A percentile compares a stretch with the other conserved stretches of the same genome.
Conservation (phyloP, 1,140 invertebrate species). For the Drosophila pallidifrons region DNA sequence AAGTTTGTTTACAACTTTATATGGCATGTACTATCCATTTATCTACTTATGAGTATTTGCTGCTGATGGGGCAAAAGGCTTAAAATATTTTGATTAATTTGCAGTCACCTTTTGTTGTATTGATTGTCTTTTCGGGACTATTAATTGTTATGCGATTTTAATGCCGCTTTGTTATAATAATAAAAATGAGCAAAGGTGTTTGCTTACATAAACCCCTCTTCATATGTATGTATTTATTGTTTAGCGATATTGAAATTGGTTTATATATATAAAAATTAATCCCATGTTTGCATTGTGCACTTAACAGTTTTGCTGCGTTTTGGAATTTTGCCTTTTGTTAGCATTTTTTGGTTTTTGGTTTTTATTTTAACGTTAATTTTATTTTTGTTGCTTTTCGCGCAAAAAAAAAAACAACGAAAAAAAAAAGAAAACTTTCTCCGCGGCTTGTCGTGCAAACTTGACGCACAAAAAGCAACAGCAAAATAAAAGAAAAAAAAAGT, state of each 20-base stretch:
- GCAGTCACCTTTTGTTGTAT: conserved; percentile 46
- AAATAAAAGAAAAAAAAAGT: conserved; percentile 26
- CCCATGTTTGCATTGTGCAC: conserved; percentile 69
- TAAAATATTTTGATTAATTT: conserved; percentile 66
- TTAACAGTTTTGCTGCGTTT: conserved; percentile 68
- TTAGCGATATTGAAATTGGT: conserved; percentile 11
- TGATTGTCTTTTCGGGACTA: conserved; percentile 40
- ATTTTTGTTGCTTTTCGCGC: conserved; percentile 53
- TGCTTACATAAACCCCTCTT: conserved; percentile 59
- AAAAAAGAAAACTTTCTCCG: conserved; percentile 75
- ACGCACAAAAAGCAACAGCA: conserved; percentile 51
- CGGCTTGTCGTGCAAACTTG: conserved; percentile 71
- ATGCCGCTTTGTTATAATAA: conserved; percentile 51
- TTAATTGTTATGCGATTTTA: conserved; percentile 80
- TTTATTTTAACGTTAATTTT: conserved; percentile 61
- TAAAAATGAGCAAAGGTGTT: conserved; percentile 21
- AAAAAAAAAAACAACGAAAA: conserved; percentile 42
- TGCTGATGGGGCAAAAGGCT: conserved; percentile 13
- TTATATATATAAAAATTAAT: conserved; percentile 55
- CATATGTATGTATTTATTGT: neutral
- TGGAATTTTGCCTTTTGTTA: conserved; percentile 61
- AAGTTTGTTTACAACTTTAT: conserved; percentile 5
- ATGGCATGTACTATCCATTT: neutral
- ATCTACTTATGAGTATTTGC: conserved; percentile 4
- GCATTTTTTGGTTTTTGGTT: conserved; percentile 11